Evolutionary conservation across 2,888 invertebrate genomes (phyloP).

Genomic region (Phytoseiulus persimilis): DNA sequence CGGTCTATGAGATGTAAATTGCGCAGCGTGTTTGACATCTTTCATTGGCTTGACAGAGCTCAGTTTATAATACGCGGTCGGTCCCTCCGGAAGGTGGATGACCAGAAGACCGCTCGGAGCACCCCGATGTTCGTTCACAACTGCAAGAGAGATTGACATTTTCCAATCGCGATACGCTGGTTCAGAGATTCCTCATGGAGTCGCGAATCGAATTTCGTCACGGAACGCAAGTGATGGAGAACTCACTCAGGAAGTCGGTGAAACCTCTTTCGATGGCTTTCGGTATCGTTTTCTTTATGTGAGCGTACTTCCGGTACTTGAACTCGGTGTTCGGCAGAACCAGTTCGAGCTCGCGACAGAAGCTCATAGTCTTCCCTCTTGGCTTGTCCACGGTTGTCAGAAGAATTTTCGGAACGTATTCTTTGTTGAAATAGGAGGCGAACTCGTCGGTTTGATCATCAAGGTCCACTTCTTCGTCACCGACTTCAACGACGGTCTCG

Average conservation of each 20-base stretch:
- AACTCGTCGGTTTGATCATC: slow-evolving; percentile 72
- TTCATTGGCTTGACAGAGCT: slow-evolving; percentile 83
- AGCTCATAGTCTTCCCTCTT: slow-evolving; percentile 73
- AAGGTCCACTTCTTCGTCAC: slow-evolving; percentile 58
- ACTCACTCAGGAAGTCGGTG: slow-evolving; percentile 36
- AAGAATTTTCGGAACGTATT: slow-evolving; percentile 85
- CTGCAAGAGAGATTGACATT: neutral
- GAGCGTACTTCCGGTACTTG: slow-evolving; percentile 74
- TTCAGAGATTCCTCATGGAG: neutral
- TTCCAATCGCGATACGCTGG: neutral
- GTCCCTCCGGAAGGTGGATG: slow-evolving; percentile 89
- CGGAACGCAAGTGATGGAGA: slow-evolving; percentile 19
- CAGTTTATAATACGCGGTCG: slow-evolving; percentile 89
- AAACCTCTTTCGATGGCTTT: slow-evolving; percentile 26
- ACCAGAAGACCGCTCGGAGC: slow-evolving; percentile 67
- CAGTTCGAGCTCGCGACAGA: slow-evolving; percentile 79
- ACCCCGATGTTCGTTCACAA: slow-evolving; percentile 27
- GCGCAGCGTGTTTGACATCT: slow-evolving; percentile 58
- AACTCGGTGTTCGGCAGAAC: slow-evolving; percentile 86
- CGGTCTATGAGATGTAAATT: slow-evolving; percentile 67
- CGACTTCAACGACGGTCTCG: slow-evolving; percentile 70
- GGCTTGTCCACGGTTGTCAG: slow-evolving; percentile 92
- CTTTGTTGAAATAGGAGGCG: slow-evolving; percentile 70
- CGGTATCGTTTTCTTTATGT: slow-evolving; percentile 71
- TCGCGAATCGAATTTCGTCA: neutral